These are phyloP conservation scores for Apostichopus japonicus DNA, from an alignment of 35 echinoderm and acorn worm genomes.

Conservation along the genomic window DNA sequence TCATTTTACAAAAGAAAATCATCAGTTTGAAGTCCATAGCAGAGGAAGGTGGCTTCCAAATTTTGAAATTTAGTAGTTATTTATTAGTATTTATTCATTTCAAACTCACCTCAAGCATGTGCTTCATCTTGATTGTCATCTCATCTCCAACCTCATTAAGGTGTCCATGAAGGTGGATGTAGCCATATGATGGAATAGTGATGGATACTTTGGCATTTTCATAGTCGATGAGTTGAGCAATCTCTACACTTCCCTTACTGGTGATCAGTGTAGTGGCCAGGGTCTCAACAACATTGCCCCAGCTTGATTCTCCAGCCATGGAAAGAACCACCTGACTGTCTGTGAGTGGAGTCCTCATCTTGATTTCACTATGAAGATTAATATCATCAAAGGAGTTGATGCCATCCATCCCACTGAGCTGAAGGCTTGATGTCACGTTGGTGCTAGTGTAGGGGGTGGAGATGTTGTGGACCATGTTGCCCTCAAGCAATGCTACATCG, in stretches of 20 bases:
- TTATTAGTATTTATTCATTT: background rate
- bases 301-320: slow-evolving; percentile 10
- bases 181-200: slow-evolving; percentile 65
- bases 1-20: too few relatives aligned
- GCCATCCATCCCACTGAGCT: slow-evolving; percentile 2
- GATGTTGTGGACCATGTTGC: slow-evolving; percentile 50
- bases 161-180: slow-evolving; percentile 61
- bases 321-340: background rate
- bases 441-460: slow-evolving; percentile 35
- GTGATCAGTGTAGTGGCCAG: slow-evolving; percentile 42
- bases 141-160: slow-evolving; percentile 83
- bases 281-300: slow-evolving; percentile 40
- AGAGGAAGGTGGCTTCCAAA: too few relatives aligned
- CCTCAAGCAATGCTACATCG: slow-evolving; percentile 1
- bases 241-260: slow-evolving; percentile 33
- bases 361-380: background rate
- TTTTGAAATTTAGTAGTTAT: too few relatives aligned
- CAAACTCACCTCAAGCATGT: slow-evolving; percentile 67
- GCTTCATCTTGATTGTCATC: slow-evolving; percentile 71
- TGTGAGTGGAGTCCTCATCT: slow-evolving; percentile 28
- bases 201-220: slow-evolving; percentile 63
- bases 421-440: background rate
- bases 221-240: slow-evolving; percentile 48
- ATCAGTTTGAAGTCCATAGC: too few relatives aligned
- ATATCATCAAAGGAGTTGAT: slow-evolving; percentile 27